Evolutionary conservation across 64 coral and sea anemone species (phyloP).

Genomic region (Stylophora pistillata): DNA sequence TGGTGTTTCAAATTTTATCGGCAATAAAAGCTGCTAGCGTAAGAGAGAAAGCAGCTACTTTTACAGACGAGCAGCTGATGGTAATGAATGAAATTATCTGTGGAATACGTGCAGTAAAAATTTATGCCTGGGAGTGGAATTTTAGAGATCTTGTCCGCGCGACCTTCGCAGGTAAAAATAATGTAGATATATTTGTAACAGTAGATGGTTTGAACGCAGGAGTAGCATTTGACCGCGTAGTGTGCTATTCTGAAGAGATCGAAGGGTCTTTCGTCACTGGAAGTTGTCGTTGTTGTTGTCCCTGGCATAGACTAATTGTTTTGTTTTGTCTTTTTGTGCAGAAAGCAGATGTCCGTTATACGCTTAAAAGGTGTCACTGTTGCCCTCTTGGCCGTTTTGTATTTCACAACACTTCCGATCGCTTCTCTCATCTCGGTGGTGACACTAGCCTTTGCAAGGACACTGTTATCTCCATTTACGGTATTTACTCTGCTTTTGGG

Average conservation of each 20-base stretch:
- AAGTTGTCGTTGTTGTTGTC: no score
- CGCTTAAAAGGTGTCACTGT: slow-evolving; percentile 1
- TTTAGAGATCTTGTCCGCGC: not conserved
- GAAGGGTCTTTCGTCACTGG: no score
- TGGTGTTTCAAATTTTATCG: not conserved
- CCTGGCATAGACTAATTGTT: no score
- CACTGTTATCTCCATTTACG: not conserved
- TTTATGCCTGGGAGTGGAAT: slow-evolving; percentile 17
- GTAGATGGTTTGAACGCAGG: no score
- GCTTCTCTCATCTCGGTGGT: not conserved
- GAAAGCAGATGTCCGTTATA: slow-evolving; percentile 15
- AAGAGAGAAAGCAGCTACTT: slow-evolving; percentile 4
- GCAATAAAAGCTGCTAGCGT: not conserved
- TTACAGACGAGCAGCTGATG: not conserved
- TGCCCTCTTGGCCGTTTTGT: not conserved
- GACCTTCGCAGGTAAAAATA: slow-evolving; percentile 8
- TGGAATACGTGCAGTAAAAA: slow-evolving; percentile 3
- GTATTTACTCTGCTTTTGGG: slow-evolving; percentile 28
- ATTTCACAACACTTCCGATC: not conserved
- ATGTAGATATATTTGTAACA: not conserved
- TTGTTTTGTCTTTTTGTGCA: slow-evolving; percentile 1
- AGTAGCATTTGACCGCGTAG: no score
- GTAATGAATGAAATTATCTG: slow-evolving; percentile 7
- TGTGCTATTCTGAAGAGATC: no score
- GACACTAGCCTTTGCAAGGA: not conserved